phyloP scores from a whole-genome alignment of 30 jellyfish, hydroid and myxozoan species.

The Hydractinia symbiolongicarpus region DNA sequence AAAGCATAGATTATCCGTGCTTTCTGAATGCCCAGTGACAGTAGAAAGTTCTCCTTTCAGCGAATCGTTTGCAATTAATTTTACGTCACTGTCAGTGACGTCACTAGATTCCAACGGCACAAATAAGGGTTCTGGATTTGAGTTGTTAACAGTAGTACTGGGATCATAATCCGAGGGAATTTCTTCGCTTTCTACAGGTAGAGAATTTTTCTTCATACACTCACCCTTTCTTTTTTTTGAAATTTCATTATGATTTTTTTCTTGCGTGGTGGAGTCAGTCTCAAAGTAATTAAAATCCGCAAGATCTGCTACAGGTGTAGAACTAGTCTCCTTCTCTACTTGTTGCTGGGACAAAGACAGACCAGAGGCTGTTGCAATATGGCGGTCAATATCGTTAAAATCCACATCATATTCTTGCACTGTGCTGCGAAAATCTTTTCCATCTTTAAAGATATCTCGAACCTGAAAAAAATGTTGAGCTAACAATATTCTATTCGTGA shows the following conservation, averaged over 20 bases:
- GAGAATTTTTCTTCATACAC: neutral
- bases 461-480: constrained; percentile 31
- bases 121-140: too few relatives aligned
- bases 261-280: neutral
- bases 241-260: neutral
- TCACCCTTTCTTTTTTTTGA: neutral
- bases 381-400: constrained; percentile 35
- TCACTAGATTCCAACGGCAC: too few relatives aligned
- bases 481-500: neutral
- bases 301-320: neutral
- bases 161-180: too few relatives aligned
- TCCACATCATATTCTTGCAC: constrained; percentile 27
- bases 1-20: too few relatives aligned
- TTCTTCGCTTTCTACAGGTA: too few relatives aligned
- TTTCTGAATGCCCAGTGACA: too few relatives aligned
- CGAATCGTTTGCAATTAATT: too few relatives aligned
- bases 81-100: too few relatives aligned
- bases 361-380: constrained; percentile 17
- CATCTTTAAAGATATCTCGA: constrained; percentile 48
- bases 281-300: constrained; percentile 19
- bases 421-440: constrained; percentile 25
- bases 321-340: neutral
- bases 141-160: too few relatives aligned
- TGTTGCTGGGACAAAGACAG: neutral
- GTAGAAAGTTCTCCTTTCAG: too few relatives aligned